These are phyloP conservation scores for Dicerorhinus sumatrensis DNA, from an alignment of 2,113 vertebrate genomes.

Conservation along the genomic window DNA sequence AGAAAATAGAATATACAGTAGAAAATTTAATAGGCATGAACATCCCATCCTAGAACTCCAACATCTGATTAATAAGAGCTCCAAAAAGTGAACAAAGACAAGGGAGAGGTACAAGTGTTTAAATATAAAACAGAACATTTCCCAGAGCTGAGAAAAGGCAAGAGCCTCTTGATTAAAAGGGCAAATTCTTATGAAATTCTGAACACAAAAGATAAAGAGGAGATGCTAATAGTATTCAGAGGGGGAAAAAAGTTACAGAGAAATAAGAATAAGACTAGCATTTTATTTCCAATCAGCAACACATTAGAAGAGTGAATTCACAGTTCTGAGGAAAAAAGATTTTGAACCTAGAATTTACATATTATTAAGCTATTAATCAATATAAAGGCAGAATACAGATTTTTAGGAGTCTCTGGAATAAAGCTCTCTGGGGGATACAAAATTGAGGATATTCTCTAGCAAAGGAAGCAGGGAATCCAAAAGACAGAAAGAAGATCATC, in stretches of 20 bases:
- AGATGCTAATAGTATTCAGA: neutral
- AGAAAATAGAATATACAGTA: neutral
- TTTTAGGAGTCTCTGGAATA: slow-evolving; percentile 39
- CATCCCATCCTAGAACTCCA: neutral
- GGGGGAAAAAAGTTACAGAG: neutral
- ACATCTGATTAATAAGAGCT: neutral
- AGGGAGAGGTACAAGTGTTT: neutral
- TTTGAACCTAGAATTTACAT: slow-evolving; percentile 37
- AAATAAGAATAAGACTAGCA: neutral
- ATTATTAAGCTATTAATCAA: neutral
- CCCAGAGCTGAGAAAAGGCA: neutral
- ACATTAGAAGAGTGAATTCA: slow-evolving; percentile 12
- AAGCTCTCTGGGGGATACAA: neutral
- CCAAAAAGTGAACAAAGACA: neutral
- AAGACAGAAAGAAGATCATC: neutral
- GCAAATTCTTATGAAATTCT: neutral
- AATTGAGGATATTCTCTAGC: neutral
- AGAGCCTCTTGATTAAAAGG: neutral
- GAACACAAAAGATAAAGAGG: neutral
- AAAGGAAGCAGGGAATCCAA: slow-evolving; percentile 6
- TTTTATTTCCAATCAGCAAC: slow-evolving; percentile 6
- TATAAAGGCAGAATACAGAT: slow-evolving; percentile 20
- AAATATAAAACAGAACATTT: neutral
- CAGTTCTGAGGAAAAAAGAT: neutral
- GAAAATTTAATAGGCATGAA: neutral